A percentile compares a stretch with the other conserved stretches of the same genome.
Evolutionary conservation across 2,797 vertebrate species (phyloP).

Genomic region (Glossophaga mutica): DNA sequence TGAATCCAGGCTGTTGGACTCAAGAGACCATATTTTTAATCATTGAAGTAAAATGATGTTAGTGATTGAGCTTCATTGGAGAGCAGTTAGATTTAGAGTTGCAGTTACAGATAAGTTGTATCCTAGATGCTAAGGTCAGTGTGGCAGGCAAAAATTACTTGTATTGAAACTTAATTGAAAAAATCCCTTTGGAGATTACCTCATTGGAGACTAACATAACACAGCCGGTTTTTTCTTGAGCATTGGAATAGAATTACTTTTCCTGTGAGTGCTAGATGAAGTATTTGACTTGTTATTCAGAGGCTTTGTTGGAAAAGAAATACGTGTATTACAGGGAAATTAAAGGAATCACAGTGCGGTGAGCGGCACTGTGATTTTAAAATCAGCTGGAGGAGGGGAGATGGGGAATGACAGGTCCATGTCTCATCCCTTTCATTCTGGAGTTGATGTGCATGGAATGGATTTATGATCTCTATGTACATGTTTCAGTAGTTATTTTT

Average conservation of each 20-base stretch:
- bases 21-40: background rate
- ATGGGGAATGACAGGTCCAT: background rate
- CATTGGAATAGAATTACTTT: background rate
- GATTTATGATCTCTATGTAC: background rate
- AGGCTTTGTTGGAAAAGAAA: background rate
- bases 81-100: conserved; percentile 18
- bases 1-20: background rate
- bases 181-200: background rate
- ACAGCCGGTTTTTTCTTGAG: background rate
- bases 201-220: background rate
- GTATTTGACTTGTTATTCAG: conserved; percentile 1
- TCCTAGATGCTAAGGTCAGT: background rate
- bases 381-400: background rate
- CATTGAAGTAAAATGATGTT: background rate
- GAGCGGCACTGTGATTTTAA: background rate
- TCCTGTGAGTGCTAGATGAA: background rate
- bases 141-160: background rate
- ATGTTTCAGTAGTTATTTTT: background rate
- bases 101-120: background rate
- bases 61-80: background rate
- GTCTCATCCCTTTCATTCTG: background rate
- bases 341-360: background rate
- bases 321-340: background rate
- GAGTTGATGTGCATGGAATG: background rate
- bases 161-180: background rate